Percentiles rank a stretch among this genome's conserved stretches.
Evolutionary conservation across 2,113 vertebrate species (phyloP).

Genomic region (Emydocephalus ijimae): DNA sequence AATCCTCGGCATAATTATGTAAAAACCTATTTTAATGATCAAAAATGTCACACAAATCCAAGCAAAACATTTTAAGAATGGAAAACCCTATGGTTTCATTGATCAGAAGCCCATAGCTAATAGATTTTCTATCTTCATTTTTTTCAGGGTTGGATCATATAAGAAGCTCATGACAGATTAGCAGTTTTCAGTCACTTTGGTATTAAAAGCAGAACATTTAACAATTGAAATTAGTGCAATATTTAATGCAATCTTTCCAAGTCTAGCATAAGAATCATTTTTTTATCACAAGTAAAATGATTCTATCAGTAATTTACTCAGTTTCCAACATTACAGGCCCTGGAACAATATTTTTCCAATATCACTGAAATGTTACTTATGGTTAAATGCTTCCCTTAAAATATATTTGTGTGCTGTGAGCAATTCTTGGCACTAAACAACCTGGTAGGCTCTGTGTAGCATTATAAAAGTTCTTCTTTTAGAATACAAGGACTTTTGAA

Average conservation of each 20-base stretch:
- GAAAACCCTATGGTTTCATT: background rate
- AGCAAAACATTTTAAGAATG: background rate
- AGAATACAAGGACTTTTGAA: constrained; percentile 36
- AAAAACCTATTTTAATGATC: background rate
- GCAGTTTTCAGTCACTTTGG: background rate
- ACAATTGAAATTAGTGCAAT: background rate
- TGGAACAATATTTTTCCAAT: constrained; percentile 54
- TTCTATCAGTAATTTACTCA: constrained; percentile 21
- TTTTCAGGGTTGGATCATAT: background rate
- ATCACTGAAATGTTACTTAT: constrained; percentile 42
- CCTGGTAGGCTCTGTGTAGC: constrained; percentile 32
- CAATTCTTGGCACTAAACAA: constrained; percentile 43
- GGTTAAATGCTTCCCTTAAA: constrained; percentile 45
- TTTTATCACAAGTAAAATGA: constrained; percentile 22
- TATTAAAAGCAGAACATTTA: background rate
- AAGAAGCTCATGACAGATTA: background rate
- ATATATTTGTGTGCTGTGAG: constrained; percentile 46
- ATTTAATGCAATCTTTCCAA: background rate
- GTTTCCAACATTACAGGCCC: constrained; percentile 20
- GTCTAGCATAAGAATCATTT: background rate
- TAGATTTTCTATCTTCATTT: background rate
- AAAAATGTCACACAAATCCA: background rate
- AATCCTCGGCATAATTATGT: background rate
- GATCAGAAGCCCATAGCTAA: background rate
- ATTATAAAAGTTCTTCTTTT: constrained; percentile 37